These are phyloP conservation scores for Carabus problematicus DNA, from an alignment of 2,888 invertebrate species.

Conservation along the genomic window DNA sequence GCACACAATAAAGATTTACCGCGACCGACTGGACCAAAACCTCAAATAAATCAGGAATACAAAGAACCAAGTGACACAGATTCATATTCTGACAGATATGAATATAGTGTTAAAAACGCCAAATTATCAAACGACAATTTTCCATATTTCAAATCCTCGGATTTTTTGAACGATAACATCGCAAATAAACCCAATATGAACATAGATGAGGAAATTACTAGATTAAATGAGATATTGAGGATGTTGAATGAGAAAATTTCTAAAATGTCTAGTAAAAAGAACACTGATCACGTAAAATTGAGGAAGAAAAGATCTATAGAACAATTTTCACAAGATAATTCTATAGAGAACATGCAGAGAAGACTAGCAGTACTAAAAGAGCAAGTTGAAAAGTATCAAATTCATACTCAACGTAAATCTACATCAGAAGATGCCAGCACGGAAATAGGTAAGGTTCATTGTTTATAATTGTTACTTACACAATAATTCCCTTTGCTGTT, in stretches of 20 bases:
- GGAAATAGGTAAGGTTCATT: neutral
- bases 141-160: conserved; percentile 3
- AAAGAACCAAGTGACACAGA: neutral
- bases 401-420: neutral
- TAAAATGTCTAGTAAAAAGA: neutral
- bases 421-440: neutral
- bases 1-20: neutral
- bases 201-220: conserved; percentile 25
- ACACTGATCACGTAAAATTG: neutral
- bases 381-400: neutral
- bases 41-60: neutral
- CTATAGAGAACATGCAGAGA: neutral
- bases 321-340: neutral
- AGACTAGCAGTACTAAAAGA: neutral
- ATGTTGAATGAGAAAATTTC: conserved; percentile 22
- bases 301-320: conserved; percentile 1
- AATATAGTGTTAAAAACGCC: neutral
- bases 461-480: neutral
- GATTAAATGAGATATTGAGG: conserved; percentile 12
- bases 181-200: conserved; percentile 6
- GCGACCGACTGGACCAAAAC: conserved; percentile 2
- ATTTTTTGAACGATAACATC: neutral
- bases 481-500: neutral
- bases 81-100: neutral
- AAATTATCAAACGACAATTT: neutral